Evolutionary conservation across 2,888 invertebrate species (phyloP).

Genomic region (Hemicrepidius hirtus): DNA sequence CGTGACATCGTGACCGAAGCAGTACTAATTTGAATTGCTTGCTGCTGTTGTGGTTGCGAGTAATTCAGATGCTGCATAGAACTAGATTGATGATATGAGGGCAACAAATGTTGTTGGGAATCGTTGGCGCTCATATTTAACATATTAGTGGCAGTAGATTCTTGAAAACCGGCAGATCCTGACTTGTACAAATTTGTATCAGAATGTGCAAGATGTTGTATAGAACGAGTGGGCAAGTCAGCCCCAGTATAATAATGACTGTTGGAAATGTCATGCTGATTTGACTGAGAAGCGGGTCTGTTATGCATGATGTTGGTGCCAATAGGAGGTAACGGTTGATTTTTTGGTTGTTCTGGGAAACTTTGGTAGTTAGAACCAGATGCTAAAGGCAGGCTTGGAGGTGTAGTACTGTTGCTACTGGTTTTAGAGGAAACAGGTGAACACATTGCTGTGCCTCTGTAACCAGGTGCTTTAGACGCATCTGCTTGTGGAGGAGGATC

Average conservation of each 20-base stretch:
- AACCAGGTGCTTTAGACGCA: conserved; percentile 93
- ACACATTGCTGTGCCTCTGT: conserved; percentile 86
- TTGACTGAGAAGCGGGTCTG: conserved; percentile 60
- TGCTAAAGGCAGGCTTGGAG: conserved; percentile 69
- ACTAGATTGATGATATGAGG: conserved; percentile 61
- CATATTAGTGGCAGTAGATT: conserved; percentile 58
- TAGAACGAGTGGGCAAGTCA: conserved; percentile 54
- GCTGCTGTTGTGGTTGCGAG: conserved; percentile 67
- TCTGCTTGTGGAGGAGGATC: conserved; percentile 81
- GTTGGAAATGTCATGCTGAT: conserved; percentile 58
- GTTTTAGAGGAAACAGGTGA: conserved; percentile 83
- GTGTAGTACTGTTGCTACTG: conserved; percentile 75
- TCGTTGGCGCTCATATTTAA: conserved; percentile 71
- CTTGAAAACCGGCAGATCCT: conserved; percentile 55
- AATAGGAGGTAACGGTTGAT: conserved; percentile 66
- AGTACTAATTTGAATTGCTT: conserved; percentile 45
- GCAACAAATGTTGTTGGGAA: conserved; percentile 49
- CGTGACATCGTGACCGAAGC: conserved; percentile 77
- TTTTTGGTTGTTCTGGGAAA: conserved; percentile 65
- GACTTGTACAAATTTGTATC: conserved; percentile 62
- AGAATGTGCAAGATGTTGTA: conserved; percentile 57
- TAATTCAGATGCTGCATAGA: conserved; percentile 66
- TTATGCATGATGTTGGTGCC: conserved; percentile 66
- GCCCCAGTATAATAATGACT: conserved; percentile 55
- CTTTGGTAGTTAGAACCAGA: conserved; percentile 59